A percentile compares a stretch with the other conserved stretches of the same genome.
Evolutionary conservation across 2,888 invertebrate species (phyloP).

Genomic region (Idaea dimidiata): DNA sequence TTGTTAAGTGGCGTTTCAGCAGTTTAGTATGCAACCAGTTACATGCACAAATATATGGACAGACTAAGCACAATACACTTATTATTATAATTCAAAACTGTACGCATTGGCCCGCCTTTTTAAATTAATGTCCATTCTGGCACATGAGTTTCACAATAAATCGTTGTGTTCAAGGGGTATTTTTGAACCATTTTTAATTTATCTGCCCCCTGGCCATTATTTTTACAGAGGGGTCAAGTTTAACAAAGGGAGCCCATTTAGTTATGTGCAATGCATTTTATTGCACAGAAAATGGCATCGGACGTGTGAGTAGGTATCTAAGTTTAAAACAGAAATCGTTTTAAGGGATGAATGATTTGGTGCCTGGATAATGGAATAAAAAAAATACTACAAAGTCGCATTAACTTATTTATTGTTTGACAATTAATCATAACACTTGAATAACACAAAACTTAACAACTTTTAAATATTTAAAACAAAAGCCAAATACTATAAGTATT

Average conservation of each 20-base stretch:
- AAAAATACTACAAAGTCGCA: too few relatives aligned
- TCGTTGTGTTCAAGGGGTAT: slow-evolving; percentile 70
- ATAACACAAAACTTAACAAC: too few relatives aligned
- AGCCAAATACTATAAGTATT: too few relatives aligned
- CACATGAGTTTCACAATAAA: slow-evolving; percentile 48
- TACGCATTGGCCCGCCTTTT: slow-evolving; percentile 39
- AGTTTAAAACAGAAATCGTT: neutral
- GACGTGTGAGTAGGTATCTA: neutral
- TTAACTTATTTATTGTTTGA: too few relatives aligned
- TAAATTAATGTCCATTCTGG: slow-evolving; percentile 35
- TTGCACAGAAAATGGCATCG: slow-evolving; percentile 33
- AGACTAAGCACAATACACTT: neutral
- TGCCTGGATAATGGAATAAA: too few relatives aligned
- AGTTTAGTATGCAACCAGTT: too few relatives aligned
- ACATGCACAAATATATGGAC: neutral
- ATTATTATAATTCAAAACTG: slow-evolving; percentile 14
- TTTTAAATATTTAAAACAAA: too few relatives aligned
- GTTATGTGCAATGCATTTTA: slow-evolving; percentile 66
- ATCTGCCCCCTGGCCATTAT: slow-evolving; percentile 75
- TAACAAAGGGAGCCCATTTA: slow-evolving; percentile 58
- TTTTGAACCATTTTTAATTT: slow-evolving; percentile 79
- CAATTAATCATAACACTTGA: too few relatives aligned
- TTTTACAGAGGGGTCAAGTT: slow-evolving; percentile 74
- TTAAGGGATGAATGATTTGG: too few relatives aligned
- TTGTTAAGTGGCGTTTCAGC: too few relatives aligned